A percentile compares a stretch with the other conserved stretches of the same genome.
Evolutionary conservation across 2,113 vertebrate species (phyloP).

Genomic region (Brachypodius melanocephalos): DNA sequence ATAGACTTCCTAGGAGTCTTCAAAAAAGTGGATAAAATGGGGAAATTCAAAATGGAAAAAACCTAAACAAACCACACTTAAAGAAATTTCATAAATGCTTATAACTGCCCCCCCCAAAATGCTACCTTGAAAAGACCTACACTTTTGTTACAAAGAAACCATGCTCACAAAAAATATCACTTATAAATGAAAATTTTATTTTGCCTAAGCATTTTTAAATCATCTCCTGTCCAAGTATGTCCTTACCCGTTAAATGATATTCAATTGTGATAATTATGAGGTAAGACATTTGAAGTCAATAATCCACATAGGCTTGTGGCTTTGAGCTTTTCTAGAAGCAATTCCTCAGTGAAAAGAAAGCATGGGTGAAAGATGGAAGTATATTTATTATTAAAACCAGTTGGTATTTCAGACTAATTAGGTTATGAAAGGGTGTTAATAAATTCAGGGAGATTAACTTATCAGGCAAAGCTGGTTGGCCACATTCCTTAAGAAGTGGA

Average conservation of each 20-base stretch:
- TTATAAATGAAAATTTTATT: not conserved
- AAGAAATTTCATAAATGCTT: not conserved
- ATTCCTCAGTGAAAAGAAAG: not conserved
- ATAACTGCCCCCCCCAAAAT: fast-evolving
- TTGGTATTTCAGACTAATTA: not conserved
- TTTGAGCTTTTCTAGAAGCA: not conserved
- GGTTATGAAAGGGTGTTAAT: not conserved
- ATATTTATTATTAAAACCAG: not conserved
- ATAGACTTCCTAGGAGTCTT: not conserved
- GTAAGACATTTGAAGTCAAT: not conserved
- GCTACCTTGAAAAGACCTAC: not conserved
- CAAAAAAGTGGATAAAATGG: not conserved
- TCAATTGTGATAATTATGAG: not conserved
- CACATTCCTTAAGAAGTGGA: not conserved
- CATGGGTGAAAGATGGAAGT: not conserved
- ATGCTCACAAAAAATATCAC: not conserved
- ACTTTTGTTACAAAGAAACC: not conserved
- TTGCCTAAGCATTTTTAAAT: not conserved
- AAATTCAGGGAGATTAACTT: not conserved
- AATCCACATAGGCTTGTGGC: not conserved
- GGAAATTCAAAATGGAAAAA: not conserved
- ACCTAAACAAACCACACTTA: not conserved
- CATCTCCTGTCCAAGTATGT: not conserved
- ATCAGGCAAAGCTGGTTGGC: not conserved
- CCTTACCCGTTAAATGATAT: not conserved